Percentiles rank a stretch among this genome's conserved stretches.
phyloP scores from a whole-genome alignment of 1,140 invertebrate genomes.

The Helicoverpa armigera region DNA sequence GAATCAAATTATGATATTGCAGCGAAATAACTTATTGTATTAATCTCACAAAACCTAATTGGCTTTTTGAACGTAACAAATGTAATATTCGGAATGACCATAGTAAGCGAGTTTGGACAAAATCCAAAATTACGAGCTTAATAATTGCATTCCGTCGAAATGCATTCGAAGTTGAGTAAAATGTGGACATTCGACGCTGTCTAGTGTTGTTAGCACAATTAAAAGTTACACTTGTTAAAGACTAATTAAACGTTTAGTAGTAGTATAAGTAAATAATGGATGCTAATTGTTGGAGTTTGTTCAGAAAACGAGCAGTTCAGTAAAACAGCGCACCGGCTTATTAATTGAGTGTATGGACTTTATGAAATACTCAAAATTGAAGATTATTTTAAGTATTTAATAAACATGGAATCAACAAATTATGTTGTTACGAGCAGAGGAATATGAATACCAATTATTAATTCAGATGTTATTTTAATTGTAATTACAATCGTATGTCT shows the following conservation, averaged over 20 bases:
- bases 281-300: not conserved
- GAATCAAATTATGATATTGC: not conserved
- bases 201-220: slow-evolving; percentile 23
- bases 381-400: too few species aligned
- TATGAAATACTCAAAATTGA: too few species aligned
- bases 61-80: slow-evolving; percentile 43
- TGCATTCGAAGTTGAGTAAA: slow-evolving; percentile 67
- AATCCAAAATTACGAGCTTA: slow-evolving; percentile 62
- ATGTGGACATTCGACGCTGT: slow-evolving; percentile 58
- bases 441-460: too few species aligned
- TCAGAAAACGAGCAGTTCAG: not conserved
- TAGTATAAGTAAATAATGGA: slow-evolving; percentile 14
- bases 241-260: slow-evolving; percentile 15
- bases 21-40: slow-evolving; percentile 20
- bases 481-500: too few species aligned
- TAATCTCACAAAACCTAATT: slow-evolving; percentile 26
- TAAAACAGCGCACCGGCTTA: too few species aligned
- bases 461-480: too few species aligned
- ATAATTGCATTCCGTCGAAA: slow-evolving; percentile 66
- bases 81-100: slow-evolving; percentile 20
- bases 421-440: too few species aligned
- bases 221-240: slow-evolving; percentile 17
- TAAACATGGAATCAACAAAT: too few species aligned
- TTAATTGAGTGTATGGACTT: too few species aligned
- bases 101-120: slow-evolving; percentile 51